Base-by-base conservation (phyloP, 2,113 vertebrate genomes). In the Aegypius monachus region DNA sequence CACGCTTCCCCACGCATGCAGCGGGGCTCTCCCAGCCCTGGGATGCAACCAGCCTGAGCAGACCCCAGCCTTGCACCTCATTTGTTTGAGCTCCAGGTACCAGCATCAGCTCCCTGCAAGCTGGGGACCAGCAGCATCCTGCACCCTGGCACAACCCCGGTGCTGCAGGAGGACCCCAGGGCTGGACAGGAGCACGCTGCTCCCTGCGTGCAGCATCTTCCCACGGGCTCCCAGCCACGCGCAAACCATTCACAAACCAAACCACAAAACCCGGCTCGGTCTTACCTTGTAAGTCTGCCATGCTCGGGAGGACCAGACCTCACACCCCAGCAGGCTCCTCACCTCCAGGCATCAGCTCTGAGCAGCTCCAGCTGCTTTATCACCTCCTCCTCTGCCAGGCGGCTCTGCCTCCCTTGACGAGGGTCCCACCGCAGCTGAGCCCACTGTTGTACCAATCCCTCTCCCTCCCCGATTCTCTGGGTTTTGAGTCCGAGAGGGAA, bases 341-440 rank as follows among this genome's bases (percentile, higher is more conserved):
- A 2, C 50, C 81, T 67, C 73, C 70, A 91, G 9, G 47, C 80
- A 73, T 56, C 83, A 86, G 36, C 81, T 73, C 74, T 36, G 52
- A 82, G 66, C 74, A 75, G 82, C 85, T 79, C 74, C 94, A 95
- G 74, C 65, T 92, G 78, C 90, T 93, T 96, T 96, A 92, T 97
- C 73, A 90, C 68, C 92, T 86, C 81, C 81, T 88, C 20, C 82
- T 63, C 84, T 82, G 61, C 81, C 88, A 95, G 88, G 92, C 88
- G 74, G 34, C 11, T 88, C 56, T 88, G 87, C 81, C 17, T 88
- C 74, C 58, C 43, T 75, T 72, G 67, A 72, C 0, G 4, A 88
- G 88, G 93, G 86, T 90, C 86, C 93, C 70, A 42, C 40, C 4
- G 16, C 95, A 85, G 82, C 95, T 71, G 61, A 93, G 65, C 82